Evolutionary conservation across 2,113 vertebrate genomes (phyloP).

Genomic region (Dasyprocta punctata): DNA sequence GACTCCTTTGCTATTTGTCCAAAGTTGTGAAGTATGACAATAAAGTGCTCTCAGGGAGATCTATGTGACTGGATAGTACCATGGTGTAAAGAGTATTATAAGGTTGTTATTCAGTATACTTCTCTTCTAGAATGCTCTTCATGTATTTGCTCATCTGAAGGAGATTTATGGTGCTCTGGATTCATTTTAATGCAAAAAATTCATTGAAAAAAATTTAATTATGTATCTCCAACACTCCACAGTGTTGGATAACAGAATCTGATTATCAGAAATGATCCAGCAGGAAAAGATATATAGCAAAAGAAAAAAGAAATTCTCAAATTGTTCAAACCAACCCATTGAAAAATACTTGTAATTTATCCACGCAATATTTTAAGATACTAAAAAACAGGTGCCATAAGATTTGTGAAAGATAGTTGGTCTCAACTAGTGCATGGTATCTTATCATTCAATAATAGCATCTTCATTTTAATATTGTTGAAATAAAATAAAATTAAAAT

Average conservation of each 20-base stretch:
- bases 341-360: slow-evolving; percentile 19
- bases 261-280: slow-evolving; percentile 22
- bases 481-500: neutral
- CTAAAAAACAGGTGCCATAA: slow-evolving; percentile 12
- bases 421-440: neutral
- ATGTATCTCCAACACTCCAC: neutral
- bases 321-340: neutral
- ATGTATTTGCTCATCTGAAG: neutral
- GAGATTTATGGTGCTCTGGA: neutral
- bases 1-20: neutral
- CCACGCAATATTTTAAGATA: neutral
- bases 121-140: neutral
- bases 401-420: neutral
- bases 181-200: slow-evolving; percentile 22
- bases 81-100: slow-evolving; percentile 26
- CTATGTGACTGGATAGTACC: neutral
- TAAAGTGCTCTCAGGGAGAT: slow-evolving; percentile 31
- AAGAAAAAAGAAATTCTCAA: slow-evolving; percentile 28
- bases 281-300: neutral
- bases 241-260: neutral
- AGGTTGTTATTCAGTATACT: slow-evolving; percentile 4
- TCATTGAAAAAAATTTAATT: slow-evolving; percentile 53
- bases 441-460: neutral
- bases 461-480: neutral
- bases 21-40: neutral